phyloP scores from a whole-genome alignment of 2,888 invertebrate genomes.

The Prosapia bicincta region DNA sequence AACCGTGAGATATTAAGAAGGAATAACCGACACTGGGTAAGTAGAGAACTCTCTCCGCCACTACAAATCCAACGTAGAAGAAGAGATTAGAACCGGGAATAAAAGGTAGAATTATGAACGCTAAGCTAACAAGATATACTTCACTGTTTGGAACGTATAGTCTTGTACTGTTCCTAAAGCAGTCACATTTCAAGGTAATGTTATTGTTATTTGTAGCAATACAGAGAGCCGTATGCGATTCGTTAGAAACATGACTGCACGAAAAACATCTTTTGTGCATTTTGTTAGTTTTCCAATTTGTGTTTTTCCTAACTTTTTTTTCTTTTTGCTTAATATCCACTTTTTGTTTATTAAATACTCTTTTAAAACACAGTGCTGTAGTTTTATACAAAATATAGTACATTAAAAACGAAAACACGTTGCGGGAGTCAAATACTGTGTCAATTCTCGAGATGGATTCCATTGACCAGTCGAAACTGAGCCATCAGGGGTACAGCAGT shows the following conservation, averaged over 20 bases:
- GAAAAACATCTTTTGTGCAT: neutral
- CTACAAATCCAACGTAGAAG: constrained; percentile 97
- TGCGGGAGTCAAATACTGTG: constrained; percentile 72
- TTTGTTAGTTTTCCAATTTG: neutral
- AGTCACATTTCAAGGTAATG: neutral
- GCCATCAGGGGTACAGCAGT: constrained; percentile 76
- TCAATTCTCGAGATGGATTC: constrained; percentile 88
- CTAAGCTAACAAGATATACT: constrained; percentile 31
- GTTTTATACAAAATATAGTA: constrained; percentile 52
- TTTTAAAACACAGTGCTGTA: neutral
- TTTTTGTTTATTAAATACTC: neutral
- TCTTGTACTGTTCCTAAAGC: neutral
- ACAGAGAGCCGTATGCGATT: neutral
- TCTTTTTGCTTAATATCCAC: neutral
- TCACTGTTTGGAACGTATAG: neutral
- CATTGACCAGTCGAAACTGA: constrained; percentile 99
- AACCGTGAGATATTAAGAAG: constrained; percentile 76
- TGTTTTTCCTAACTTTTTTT: neutral
- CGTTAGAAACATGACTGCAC: neutral
- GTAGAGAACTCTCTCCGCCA: constrained; percentile 94
- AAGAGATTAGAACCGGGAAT: constrained; percentile 94
- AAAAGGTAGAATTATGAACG: constrained; percentile 85
- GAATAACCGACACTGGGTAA: constrained; percentile 95
- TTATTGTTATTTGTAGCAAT: neutral
- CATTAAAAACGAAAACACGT: constrained; percentile 69